Conservation (phyloP, 2,797 vertebrate species). For the Chaenodraco wilsoni region DNA sequence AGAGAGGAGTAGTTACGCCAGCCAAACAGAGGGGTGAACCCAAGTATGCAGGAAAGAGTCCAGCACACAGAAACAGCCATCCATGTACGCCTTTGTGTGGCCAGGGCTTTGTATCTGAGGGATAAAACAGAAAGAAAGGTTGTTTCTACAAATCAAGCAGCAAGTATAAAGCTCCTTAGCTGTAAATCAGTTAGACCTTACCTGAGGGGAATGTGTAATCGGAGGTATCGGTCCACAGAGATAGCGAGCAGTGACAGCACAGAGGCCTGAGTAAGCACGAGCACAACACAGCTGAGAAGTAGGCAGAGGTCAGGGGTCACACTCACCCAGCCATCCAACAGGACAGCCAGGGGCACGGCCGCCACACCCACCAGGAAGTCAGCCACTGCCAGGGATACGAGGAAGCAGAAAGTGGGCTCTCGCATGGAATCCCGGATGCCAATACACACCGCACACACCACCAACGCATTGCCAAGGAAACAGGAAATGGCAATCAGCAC, state of each 20-base stretch:
- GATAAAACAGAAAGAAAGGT: neutral
- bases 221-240: slow-evolving; percentile 87
- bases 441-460: slow-evolving; percentile 83
- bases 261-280: slow-evolving; percentile 87
- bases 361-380: slow-evolving; percentile 86
- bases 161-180: neutral
- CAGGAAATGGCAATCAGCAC: slow-evolving; percentile 68
- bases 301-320: slow-evolving; percentile 82
- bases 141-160: neutral
- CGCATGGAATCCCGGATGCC: slow-evolving; percentile 75
- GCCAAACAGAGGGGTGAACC: slow-evolving; percentile 85
- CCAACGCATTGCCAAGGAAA: slow-evolving; percentile 86
- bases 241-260: slow-evolving; percentile 90
- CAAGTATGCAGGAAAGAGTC: slow-evolving; percentile 83
- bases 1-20: slow-evolving; percentile 74
- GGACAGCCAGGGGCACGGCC: slow-evolving; percentile 85
- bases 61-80: slow-evolving; percentile 83
- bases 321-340: slow-evolving; percentile 78
- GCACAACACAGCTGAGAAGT: slow-evolving; percentile 84
- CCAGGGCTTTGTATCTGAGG: slow-evolving; percentile 84
- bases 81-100: slow-evolving; percentile 81
- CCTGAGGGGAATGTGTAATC: slow-evolving; percentile 82
- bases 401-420: slow-evolving; percentile 87
- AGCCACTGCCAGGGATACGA: slow-evolving; percentile 87
- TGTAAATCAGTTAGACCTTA: slow-evolving; percentile 34